Conservation (phyloP, 1,140 invertebrate genomes). For the Drosophila fuyamai region DNA sequence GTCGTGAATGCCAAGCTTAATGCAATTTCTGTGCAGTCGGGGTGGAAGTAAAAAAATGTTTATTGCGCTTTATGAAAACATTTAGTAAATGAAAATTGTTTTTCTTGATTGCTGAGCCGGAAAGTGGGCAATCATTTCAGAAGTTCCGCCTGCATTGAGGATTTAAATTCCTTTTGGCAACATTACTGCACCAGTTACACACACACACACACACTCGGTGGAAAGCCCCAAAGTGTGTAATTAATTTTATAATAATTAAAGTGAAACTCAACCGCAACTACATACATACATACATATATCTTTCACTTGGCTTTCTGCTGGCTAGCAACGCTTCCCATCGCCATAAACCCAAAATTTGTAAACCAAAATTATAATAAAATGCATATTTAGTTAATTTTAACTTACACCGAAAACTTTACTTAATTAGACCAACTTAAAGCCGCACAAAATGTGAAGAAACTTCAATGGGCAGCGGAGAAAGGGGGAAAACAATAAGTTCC, state of each 20-base stretch:
- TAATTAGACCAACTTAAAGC: constrained; percentile 73
- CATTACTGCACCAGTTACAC: constrained; percentile 17
- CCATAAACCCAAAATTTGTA: constrained; percentile 39
- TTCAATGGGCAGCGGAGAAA: constrained; percentile 5
- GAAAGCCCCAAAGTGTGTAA: constrained; percentile 50
- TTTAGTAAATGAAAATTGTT: constrained; percentile 43
- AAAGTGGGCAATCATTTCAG: constrained; percentile 34
- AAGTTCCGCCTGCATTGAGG: constrained; percentile 14
- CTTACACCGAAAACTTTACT: constrained; percentile 65
- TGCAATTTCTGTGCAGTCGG: constrained; percentile 15
- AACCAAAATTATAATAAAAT: constrained; percentile 67
- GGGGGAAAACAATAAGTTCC: constrained; percentile 27
- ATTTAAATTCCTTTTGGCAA: constrained; percentile 27
- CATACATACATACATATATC: constrained; percentile 5
- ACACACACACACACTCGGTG: constrained; percentile 9
- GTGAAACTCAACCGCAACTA: constrained; percentile 51
- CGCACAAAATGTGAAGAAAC: constrained; percentile 49
- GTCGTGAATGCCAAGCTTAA: constrained; percentile 43
- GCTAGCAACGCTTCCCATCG: background rate
- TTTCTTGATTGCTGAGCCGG: constrained; percentile 39
- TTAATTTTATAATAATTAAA: constrained; percentile 76
- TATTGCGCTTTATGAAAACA: constrained; percentile 49
- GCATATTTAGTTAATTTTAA: constrained; percentile 75
- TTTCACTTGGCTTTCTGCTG: background rate
- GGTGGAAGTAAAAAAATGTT: constrained; percentile 15